Percentiles rank a stretch among this genome's conserved stretches.
Conservation (phyloP, 2,888 invertebrate genomes). For the Drosophila gaucha region DNA sequence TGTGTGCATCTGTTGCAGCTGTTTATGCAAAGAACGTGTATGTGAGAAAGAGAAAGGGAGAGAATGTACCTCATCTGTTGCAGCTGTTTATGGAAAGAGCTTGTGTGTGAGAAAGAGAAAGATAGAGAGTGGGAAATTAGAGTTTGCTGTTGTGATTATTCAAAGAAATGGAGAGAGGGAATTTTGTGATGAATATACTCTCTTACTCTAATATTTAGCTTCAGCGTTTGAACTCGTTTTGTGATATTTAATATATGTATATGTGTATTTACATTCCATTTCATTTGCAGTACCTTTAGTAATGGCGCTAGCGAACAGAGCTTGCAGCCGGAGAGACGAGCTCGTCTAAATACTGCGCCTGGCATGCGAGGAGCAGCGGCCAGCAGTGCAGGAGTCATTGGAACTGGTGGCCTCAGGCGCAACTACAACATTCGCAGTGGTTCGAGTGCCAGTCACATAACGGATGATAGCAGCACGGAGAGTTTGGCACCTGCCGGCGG, state of each 20-base stretch:
- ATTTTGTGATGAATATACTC: too few species aligned
- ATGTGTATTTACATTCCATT: not conserved
- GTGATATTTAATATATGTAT: not conserved
- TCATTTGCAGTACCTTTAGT: slow-evolving; percentile 85
- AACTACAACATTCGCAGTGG: slow-evolving; percentile 79
- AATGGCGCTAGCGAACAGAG: slow-evolving; percentile 82
- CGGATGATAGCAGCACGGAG: slow-evolving; percentile 90
- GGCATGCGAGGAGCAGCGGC: slow-evolving; percentile 71
- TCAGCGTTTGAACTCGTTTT: too few species aligned
- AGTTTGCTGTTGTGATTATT: too few species aligned
- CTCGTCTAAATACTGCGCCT: slow-evolving; percentile 83
- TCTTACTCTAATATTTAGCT: too few species aligned
- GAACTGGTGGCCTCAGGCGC: slow-evolving; percentile 69
- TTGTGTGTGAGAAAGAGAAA: too few species aligned
- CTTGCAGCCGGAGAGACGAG: slow-evolving; percentile 80
- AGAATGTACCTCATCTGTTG: too few species aligned
- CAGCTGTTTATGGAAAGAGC: too few species aligned
- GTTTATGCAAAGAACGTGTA: too few species aligned
- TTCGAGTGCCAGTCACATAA: slow-evolving; percentile 81
- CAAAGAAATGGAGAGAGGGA: too few species aligned
- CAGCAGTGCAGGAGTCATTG: slow-evolving; percentile 50
- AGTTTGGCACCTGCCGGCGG: slow-evolving; percentile 88
- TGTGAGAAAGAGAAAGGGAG: too few species aligned
- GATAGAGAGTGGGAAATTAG: too few species aligned
- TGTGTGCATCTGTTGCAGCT: too few species aligned